Conservation (phyloP, 2,113 vertebrate genomes). For the Synchiropus splendidus region DNA sequence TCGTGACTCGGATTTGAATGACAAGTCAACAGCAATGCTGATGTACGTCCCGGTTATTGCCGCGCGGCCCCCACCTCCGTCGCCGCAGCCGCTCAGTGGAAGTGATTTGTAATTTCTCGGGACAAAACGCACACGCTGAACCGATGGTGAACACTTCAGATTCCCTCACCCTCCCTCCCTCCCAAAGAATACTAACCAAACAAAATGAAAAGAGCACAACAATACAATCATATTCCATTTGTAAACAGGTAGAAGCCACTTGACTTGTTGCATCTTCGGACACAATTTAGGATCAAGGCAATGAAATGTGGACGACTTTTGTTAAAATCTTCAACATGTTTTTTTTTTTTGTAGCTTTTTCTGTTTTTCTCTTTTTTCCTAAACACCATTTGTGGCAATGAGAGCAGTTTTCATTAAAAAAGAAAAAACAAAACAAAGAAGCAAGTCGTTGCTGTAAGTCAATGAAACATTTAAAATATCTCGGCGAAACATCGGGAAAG, state of each 20-base stretch:
- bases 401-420: conserved; percentile 52
- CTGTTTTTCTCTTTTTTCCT: conserved; percentile 34
- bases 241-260: conserved; percentile 99
- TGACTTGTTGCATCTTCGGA: conserved; percentile 96
- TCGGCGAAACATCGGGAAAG: conserved; percentile 35
- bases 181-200: conserved; percentile 10
- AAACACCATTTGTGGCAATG: conserved; percentile 88
- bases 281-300: conserved; percentile 96
- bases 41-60: not conserved
- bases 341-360: too few species aligned
- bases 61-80: too few species aligned
- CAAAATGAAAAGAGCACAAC: conserved; percentile 73
- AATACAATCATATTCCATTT: conserved; percentile 99
- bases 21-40: too few species aligned
- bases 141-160: conserved; percentile 66
- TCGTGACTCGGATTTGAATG: too few species aligned
- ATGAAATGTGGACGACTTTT: conserved; percentile 98
- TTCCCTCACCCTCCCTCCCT: conserved; percentile 67
- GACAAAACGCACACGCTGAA: conserved; percentile 32
- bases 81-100: not conserved
- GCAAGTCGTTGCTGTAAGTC: conserved; percentile 38
- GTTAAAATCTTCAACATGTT: conserved; percentile 20
- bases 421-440: conserved; percentile 22
- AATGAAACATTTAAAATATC: conserved; percentile 77
- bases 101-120: too few species aligned